Conservation (phyloP, 2,888 invertebrate species). For the Xylota segnis region DNA sequence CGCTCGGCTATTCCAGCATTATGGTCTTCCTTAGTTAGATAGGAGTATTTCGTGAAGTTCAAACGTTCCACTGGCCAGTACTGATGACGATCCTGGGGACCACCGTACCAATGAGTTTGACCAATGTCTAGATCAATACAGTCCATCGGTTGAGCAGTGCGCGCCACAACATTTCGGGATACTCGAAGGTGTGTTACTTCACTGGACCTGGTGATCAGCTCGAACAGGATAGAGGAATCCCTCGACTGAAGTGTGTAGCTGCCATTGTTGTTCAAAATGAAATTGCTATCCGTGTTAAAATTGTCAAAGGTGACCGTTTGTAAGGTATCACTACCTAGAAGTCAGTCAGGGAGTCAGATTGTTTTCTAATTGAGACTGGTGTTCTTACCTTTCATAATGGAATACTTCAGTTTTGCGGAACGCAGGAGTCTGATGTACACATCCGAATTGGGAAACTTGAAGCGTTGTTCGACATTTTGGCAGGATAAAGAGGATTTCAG, state of each 20-base stretch:
- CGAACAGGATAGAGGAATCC: constrained; percentile 79
- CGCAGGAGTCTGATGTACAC: constrained; percentile 80
- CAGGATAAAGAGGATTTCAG: constrained; percentile 76
- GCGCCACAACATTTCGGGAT: constrained; percentile 79
- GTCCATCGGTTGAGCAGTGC: constrained; percentile 80
- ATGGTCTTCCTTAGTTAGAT: constrained; percentile 86
- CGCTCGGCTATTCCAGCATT: constrained; percentile 87
- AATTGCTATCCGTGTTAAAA: constrained; percentile 78
- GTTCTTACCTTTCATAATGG: constrained; percentile 80
- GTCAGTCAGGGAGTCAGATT: no score
- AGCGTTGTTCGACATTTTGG: constrained; percentile 79
- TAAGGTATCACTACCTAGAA: constrained; percentile 77
- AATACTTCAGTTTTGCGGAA: constrained; percentile 80
- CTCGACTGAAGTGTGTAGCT: constrained; percentile 76
- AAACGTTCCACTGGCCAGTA: constrained; percentile 87
- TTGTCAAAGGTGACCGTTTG: constrained; percentile 81
- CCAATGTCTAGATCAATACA: constrained; percentile 81
- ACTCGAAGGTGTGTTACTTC: constrained; percentile 80
- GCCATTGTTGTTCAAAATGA: constrained; percentile 79
- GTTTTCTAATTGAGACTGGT: no score
- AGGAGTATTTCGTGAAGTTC: constrained; percentile 85
- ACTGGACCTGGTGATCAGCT: constrained; percentile 76
- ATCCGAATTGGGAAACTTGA: constrained; percentile 80
- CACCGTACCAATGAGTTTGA: constrained; percentile 87
- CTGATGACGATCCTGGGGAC: constrained; percentile 86